Evolutionary conservation across 2,113 vertebrate genomes (phyloP).

Genomic region (Mugil cephalus): DNA sequence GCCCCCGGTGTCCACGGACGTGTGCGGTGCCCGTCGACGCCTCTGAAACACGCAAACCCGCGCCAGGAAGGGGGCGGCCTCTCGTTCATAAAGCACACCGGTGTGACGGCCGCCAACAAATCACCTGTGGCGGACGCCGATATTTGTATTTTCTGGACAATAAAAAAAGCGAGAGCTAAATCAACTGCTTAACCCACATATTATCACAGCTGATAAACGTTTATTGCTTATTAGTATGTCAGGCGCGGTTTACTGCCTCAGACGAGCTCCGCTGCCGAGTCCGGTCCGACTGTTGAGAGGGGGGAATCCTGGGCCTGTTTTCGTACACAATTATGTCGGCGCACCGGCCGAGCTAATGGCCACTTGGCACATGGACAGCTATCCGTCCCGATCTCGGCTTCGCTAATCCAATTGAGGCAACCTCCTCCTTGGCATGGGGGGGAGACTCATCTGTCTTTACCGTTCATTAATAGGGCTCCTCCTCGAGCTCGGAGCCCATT

Average conservation of each 20-base stretch:
- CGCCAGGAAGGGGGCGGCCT: constrained; percentile 41
- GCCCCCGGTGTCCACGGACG: constrained; percentile 66
- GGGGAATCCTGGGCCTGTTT: constrained; percentile 71
- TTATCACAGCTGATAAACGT: constrained; percentile 60
- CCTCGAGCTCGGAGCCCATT: constrained; percentile 45
- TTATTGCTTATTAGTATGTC: constrained; percentile 65
- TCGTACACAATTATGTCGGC: constrained; percentile 64
- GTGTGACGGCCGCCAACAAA: constrained; percentile 61
- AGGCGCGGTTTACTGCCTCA: constrained; percentile 53
- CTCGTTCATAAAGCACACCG: constrained; percentile 66
- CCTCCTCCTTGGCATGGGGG: constrained; percentile 80
- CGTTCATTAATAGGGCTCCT: constrained; percentile 78
- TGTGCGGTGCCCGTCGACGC: constrained; percentile 55
- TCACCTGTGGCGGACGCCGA: constrained; percentile 22
- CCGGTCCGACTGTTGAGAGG: constrained; percentile 35
- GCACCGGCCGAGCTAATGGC: constrained; percentile 68
- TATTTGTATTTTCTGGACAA: constrained; percentile 50
- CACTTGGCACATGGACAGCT: constrained; percentile 80
- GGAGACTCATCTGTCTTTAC: constrained; percentile 80
- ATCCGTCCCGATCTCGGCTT: constrained; percentile 75
- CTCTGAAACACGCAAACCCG: constrained; percentile 30
- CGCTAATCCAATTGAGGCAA: constrained; percentile 79
- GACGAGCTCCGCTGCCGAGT: constrained; percentile 49
- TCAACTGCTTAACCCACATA: constrained; percentile 35
- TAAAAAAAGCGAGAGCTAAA: constrained; percentile 49